Evolutionary conservation across 2,888 invertebrate species (phyloP), one percentile per base, ranked within the genome.

Genomic region (Galerucella pusilla): DNA sequence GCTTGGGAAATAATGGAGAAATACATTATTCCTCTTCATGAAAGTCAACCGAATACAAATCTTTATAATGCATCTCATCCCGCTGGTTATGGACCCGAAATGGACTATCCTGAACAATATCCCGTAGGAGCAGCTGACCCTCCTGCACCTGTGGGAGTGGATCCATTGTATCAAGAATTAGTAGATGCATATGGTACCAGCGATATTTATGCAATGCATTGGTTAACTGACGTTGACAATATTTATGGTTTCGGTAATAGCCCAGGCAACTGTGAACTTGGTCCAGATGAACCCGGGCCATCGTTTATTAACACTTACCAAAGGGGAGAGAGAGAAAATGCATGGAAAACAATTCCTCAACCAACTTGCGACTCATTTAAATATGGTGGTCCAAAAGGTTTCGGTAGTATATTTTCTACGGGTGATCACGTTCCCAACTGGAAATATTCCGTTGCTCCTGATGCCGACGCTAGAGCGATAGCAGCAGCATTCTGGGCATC

Each of bases 381-480:
- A 66, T 81, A 81, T 71, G 81, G 81, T 14, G 77, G 78, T 54
- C 10, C 59, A 20, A 68, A 68, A 42, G 81, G 81, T 5, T 81
- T 81, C 63, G 67, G 74, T 11, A 69, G 67, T 59, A 65, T 77
- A 2, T 77, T 71, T 45, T 66, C 71, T 25, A 57, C 16, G 0
- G 64, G 60, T 25, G 68, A 67, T 45, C 68, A 72, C 25, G 70
- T 45, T 28, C 74, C 71, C 4, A 74, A 69, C 20, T 81, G 79
- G 78, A 77, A 78, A 64, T 81, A 75, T 72, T 80, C 80, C 16
- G 77, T 80, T 54, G 80, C 80, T 59, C 79, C 82, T 61, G 79
- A 82, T 73, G 81, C 82, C 46, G 81, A 81, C 64, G 76, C 82
- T 67, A 76, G 83, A 73, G 77, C 81, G 20, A 71, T 82, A 59